A percentile compares a stretch with the other conserved stretches of the same genome.
These are phyloP conservation scores for Nemotelus nigrinus DNA, from an alignment of 2,888 invertebrate species.

Conservation along the genomic window DNA sequence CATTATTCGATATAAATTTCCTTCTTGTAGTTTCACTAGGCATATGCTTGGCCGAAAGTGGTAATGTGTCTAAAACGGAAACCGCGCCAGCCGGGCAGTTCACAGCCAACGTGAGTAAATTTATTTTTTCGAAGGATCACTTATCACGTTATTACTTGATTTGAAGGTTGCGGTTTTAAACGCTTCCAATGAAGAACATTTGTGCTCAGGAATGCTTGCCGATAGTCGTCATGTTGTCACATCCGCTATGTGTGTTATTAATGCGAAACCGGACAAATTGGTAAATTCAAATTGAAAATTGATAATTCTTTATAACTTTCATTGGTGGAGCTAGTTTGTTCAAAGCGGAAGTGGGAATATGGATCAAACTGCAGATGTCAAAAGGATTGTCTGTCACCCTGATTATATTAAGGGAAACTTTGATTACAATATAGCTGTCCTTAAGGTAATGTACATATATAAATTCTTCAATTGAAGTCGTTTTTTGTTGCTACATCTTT, in stretches of 20 bases:
- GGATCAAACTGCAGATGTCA: background rate
- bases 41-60: background rate
- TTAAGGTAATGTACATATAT: constrained; percentile 3
- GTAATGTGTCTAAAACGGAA: background rate
- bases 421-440: constrained; percentile 25
- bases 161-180: background rate
- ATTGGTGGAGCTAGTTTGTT: background rate
- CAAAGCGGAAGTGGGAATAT: background rate
- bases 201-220: constrained; percentile 15
- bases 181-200: background rate
- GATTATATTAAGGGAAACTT: constrained; percentile 3
- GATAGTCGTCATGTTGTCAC: background rate
- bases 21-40: background rate
- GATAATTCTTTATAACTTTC: background rate
- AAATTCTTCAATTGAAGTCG: no score
- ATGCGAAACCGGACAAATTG: background rate
- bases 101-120: constrained; percentile 5
- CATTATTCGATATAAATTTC: background rate
- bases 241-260: background rate
- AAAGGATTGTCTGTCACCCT: background rate
- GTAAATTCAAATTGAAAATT: background rate
- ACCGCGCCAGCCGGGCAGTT: background rate
- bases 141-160: background rate
- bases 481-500: no score
- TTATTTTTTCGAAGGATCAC: background rate